A percentile compares a stretch with the other conserved stretches of the same genome.
Conservation (phyloP, 2,113 vertebrate genomes). For the Dicaeum eximium region DNA sequence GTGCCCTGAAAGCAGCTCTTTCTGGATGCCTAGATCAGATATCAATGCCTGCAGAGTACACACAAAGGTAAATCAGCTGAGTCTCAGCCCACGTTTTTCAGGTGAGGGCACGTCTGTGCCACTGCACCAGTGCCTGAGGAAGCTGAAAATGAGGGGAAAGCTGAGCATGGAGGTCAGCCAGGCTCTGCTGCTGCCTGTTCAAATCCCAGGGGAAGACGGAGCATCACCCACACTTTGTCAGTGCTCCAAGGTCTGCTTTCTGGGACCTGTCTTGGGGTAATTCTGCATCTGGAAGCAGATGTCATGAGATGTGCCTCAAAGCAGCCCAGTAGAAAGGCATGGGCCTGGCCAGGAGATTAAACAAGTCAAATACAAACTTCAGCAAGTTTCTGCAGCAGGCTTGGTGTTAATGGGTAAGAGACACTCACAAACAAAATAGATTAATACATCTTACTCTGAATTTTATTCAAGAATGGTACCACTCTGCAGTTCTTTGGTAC, state of each 20-base stretch:
- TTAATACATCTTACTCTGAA: not conserved
- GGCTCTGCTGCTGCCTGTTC: not conserved
- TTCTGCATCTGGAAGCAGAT: not conserved
- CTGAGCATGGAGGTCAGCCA: accelerated
- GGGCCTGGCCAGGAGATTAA: not conserved
- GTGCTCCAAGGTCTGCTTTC: not conserved
- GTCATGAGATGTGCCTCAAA: not conserved
- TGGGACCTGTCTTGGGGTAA: not conserved
- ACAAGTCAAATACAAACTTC: not conserved
- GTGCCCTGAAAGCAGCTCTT: not conserved
- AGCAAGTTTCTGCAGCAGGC: not conserved
- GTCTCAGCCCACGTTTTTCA: not conserved
- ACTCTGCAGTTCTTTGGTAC: not conserved
- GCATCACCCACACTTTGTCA: not conserved
- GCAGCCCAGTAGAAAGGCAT: not conserved
- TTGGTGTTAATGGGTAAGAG: not conserved
- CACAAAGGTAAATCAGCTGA: not conserved
- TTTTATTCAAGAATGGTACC: not conserved
- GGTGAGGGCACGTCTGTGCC: not conserved
- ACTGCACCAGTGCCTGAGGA: accelerated
- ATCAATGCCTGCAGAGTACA: not conserved
- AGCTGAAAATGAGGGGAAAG: not conserved
- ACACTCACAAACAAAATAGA: not conserved
- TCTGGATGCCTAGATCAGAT: not conserved
- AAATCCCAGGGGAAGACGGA: not conserved